A percentile compares a stretch with the other conserved stretches of the same genome.
phyloP scores from a whole-genome alignment of 1,140 invertebrate genomes.

The Protaetia brevitarsis region DNA sequence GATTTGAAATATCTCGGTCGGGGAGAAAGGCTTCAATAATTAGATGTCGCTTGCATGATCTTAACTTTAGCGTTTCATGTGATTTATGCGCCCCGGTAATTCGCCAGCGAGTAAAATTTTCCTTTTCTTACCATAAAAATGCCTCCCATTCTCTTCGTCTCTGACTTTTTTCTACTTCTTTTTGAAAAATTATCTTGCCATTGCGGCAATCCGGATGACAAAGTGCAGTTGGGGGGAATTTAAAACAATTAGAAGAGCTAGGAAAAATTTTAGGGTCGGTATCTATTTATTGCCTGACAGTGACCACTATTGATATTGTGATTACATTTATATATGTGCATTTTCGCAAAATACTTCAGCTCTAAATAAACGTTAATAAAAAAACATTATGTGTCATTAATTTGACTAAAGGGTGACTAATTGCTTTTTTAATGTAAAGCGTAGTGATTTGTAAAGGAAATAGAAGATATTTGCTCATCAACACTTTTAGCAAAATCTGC shows the following conservation, averaged over 20 bases:
- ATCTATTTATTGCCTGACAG: too few relatives aligned
- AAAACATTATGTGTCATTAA: too few relatives aligned
- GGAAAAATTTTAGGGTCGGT: too few relatives aligned
- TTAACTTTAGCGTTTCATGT: conserved; percentile 13
- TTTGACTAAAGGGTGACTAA: too few relatives aligned
- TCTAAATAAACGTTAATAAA: too few relatives aligned
- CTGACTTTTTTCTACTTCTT: not conserved
- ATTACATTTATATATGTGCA: too few relatives aligned
- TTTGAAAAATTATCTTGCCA: not conserved
- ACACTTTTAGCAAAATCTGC: too few relatives aligned
- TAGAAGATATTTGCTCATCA: too few relatives aligned
- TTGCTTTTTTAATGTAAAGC: too few relatives aligned
- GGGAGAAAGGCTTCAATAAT: conserved; percentile 11
- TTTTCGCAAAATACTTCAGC: too few relatives aligned
- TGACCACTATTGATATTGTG: too few relatives aligned
- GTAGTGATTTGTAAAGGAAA: too few relatives aligned
- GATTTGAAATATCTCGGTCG: not conserved
- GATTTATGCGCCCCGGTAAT: conserved; percentile 7
- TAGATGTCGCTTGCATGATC: conserved; percentile 17
- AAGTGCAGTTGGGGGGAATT: not conserved
- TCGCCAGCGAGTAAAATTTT: not conserved
- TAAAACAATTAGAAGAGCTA: conserved; percentile 12
- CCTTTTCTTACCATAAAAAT: not conserved
- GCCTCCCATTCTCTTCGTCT: not conserved
- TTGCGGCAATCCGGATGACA: not conserved